Percentiles rank a stretch among this genome's conserved stretches.
These are phyloP conservation scores for Corythoichthys haematopterus DNA, from an alignment of 2,113 vertebrate genomes.

Conservation along the genomic window DNA sequence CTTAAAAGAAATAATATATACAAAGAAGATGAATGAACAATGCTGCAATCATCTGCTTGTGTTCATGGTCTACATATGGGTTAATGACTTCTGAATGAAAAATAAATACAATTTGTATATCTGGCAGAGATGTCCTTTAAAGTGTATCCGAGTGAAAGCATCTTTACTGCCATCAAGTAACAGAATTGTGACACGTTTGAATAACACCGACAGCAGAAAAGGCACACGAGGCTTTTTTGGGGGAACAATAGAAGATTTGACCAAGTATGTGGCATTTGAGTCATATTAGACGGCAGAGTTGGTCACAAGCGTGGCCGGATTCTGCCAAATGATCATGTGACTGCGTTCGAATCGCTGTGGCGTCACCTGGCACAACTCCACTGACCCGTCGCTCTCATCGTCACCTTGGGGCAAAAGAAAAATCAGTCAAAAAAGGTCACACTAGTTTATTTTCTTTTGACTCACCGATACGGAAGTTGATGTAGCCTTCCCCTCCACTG, in stretches of 20 bases:
- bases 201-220: background rate
- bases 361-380: slow-evolving; percentile 49
- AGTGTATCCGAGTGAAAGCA: slow-evolving; percentile 8
- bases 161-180: slow-evolving; percentile 13
- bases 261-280: background rate
- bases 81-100: background rate
- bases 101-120: background rate
- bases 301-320: slow-evolving; percentile 42
- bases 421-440: background rate
- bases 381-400: slow-evolving; percentile 59
- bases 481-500: slow-evolving; percentile 81
- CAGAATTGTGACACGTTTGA: background rate
- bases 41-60: slow-evolving; percentile 6
- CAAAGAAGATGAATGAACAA: slow-evolving; percentile 24
- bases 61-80: slow-evolving; percentile 9
- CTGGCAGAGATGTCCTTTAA: background rate
- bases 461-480: slow-evolving; percentile 81
- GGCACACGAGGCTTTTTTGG: background rate
- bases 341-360: slow-evolving; percentile 72
- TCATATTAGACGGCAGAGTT: slow-evolving; percentile 60
- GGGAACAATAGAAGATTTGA: background rate
- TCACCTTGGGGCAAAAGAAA: slow-evolving; percentile 59
- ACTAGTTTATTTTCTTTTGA: background rate
- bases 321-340: slow-evolving; percentile 79
- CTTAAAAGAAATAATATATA: slow-evolving; percentile 9